Percentiles rank a stretch among this genome's conserved stretches.
phyloP scores from a whole-genome alignment of 2,888 invertebrate genomes.

The Ecliptopera silaceata region DNA sequence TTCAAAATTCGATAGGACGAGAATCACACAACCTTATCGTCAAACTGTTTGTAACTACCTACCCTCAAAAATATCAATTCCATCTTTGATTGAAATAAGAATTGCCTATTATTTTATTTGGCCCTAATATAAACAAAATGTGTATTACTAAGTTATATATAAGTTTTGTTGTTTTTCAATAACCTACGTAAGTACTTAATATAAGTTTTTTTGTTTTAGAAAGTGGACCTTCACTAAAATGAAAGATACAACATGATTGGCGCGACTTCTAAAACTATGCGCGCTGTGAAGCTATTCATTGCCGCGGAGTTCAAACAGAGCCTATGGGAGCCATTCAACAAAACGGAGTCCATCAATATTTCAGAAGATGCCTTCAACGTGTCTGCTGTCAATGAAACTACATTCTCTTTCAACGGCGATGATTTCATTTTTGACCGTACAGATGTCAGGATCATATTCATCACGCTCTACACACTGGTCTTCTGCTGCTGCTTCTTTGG shows the following conservation, averaged over 20 bases:
- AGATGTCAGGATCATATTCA: conserved; percentile 88
- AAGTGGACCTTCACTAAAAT: conserved; percentile 42
- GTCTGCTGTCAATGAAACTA: conserved; percentile 54
- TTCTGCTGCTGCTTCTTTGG: conserved; percentile 93
- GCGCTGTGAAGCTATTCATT: conserved; percentile 53
- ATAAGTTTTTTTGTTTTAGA: conserved; percentile 52
- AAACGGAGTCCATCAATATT: conserved; percentile 41
- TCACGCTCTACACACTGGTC: conserved; percentile 89
- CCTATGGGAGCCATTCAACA: conserved; percentile 48
- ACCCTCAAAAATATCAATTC: no score
- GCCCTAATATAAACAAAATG: no score
- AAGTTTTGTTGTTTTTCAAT: no score
- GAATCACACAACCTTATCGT: no score
- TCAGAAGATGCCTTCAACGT: conserved; percentile 44
- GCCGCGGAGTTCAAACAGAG: conserved; percentile 52
- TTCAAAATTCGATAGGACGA: no score
- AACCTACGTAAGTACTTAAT: no score
- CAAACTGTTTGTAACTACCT: no score
- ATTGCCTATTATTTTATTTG: no score
- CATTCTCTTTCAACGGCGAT: conserved; percentile 63
- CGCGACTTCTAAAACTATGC: conserved; percentile 52
- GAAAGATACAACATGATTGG: conserved; percentile 45
- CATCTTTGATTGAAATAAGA: no score
- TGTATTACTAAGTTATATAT: no score
- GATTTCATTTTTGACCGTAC: conserved; percentile 90